A percentile compares a stretch with the other conserved stretches of the same genome.
Evolutionary conservation across 2,888 invertebrate species (phyloP).

Genomic region (Sympetrum striolatum): DNA sequence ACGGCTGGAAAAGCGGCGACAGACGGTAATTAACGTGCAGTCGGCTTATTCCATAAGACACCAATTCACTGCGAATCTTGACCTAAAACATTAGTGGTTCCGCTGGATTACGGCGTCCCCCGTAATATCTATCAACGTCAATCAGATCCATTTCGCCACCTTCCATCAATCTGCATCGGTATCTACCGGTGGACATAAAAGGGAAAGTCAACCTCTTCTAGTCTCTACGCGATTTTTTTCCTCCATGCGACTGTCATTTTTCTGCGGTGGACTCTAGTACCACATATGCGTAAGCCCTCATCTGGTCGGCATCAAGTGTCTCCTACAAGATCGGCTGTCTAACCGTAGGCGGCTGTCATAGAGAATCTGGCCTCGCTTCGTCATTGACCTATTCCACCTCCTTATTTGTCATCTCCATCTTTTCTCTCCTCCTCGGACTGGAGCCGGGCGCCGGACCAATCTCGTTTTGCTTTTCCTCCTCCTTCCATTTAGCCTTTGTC

Average conservation of each 20-base stretch:
- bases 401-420: not conserved
- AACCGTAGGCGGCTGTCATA: constrained; percentile 32
- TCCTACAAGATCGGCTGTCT: constrained; percentile 9
- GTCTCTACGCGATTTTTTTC: constrained; percentile 2
- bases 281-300: constrained; percentile 9
- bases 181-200: constrained; percentile 17
- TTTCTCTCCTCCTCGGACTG: not conserved
- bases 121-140: constrained; percentile 7
- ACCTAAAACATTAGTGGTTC: constrained; percentile 10
- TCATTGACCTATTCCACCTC: not conserved
- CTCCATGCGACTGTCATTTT: not conserved
- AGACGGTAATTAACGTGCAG: not conserved
- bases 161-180: constrained; percentile 22
- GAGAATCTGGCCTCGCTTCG: constrained; percentile 27
- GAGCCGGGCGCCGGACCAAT: not conserved
- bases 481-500: not conserved
- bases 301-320: constrained; percentile 21
- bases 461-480: not conserved
- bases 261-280: constrained; percentile 30
- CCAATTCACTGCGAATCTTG: constrained; percentile 17
- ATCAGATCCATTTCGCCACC: constrained; percentile 31
- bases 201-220: constrained; percentile 28
- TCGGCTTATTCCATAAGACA: not conserved
- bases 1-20: not conserved
- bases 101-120: not conserved